Evolutionary conservation across 1,140 invertebrate species (phyloP).

Genomic region (Conus ventricosus): DNA sequence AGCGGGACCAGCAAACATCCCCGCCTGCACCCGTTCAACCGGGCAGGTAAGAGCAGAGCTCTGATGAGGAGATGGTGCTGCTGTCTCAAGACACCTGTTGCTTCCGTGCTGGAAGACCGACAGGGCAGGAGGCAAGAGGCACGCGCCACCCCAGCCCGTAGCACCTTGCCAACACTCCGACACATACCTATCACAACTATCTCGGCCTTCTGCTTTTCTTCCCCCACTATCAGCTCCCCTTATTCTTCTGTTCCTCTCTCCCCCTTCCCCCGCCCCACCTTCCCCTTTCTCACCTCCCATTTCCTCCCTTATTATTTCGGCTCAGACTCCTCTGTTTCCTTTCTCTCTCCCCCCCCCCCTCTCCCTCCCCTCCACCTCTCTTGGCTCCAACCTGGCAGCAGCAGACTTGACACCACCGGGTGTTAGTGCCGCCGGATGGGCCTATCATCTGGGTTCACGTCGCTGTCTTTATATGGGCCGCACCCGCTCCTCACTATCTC

Average conservation of each 20-base stretch:
- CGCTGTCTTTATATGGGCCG: slow-evolving; percentile 33
- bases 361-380: background rate
- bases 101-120: background rate
- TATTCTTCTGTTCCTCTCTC: background rate
- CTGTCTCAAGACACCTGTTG: slow-evolving; percentile 10
- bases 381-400: slow-evolving; percentile 2
- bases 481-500: background rate
- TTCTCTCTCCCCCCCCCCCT: background rate
- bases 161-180: background rate
- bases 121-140: background rate
- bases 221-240: background rate
- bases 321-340: background rate
- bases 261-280: background rate
- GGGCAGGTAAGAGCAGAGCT: background rate
- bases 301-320: background rate
- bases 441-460: background rate
- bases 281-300: background rate
- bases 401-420: slow-evolving; percentile 1
- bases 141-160: background rate
- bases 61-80: background rate
- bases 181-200: slow-evolving; percentile 11
- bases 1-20: background rate
- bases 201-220: background rate
- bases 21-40: background rate
- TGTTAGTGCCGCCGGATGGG: slow-evolving; percentile 9